phyloP scores from a whole-genome alignment of 37 sponge, comb jelly and placozoan genomes.

The Agelas oroides region DNA sequence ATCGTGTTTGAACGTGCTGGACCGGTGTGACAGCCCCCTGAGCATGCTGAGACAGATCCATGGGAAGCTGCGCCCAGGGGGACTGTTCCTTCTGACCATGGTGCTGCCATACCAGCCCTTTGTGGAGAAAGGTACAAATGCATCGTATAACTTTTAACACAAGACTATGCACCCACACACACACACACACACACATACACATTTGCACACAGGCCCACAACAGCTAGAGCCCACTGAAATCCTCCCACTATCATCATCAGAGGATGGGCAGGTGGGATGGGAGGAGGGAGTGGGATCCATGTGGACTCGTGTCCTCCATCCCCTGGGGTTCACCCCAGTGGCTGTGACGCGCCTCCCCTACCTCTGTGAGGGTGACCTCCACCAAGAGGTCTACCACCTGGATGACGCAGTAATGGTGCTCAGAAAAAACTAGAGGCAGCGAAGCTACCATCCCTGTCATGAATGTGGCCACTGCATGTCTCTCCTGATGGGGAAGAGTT shows the following conservation, averaged over 20 bases:
- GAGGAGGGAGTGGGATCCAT: slow-evolving; percentile 57
- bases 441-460: background rate
- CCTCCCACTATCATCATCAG: slow-evolving; percentile 4
- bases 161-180: too few species aligned
- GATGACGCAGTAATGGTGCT: slow-evolving; percentile 55
- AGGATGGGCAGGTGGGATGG: slow-evolving; percentile 11
- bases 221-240: slow-evolving; percentile 40
- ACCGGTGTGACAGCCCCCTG: slow-evolving; percentile 70
- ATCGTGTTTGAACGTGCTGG: slow-evolving; percentile 75
- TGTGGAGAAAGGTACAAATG: slow-evolving; percentile 64
- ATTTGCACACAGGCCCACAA: slow-evolving; percentile 8
- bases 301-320: slow-evolving; percentile 36
- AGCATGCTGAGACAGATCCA: slow-evolving; percentile 52
- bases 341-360: slow-evolving; percentile 71
- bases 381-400: slow-evolving; percentile 36
- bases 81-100: slow-evolving; percentile 51
- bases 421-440: background rate
- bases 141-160: too few species aligned
- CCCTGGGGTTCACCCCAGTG: slow-evolving; percentile 51
- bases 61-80: slow-evolving; percentile 29
- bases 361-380: slow-evolving; percentile 68
- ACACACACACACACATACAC: background rate
- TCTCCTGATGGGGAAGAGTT: too few species aligned
- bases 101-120: slow-evolving; percentile 70
- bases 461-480: background rate